Conservation (phyloP, 2,888 invertebrate species). For the Flexamia atlantica region DNA sequence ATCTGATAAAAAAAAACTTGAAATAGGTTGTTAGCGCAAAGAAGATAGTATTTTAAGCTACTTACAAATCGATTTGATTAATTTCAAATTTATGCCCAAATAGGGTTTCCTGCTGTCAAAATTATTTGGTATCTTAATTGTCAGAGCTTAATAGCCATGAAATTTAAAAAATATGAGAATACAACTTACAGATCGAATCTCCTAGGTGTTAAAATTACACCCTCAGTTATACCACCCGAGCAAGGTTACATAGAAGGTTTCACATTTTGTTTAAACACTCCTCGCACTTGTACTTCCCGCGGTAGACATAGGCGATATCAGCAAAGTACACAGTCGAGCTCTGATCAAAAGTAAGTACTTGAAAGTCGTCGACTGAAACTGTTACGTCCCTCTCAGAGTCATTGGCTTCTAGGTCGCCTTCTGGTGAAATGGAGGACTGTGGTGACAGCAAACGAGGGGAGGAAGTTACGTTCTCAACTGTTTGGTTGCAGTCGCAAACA, state of each 20-base stretch:
- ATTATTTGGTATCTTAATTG: too few species aligned
- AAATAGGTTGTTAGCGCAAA: too few species aligned
- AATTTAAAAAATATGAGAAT: too few species aligned
- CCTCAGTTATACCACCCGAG: too few species aligned
- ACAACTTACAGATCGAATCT: too few species aligned
- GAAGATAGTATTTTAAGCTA: too few species aligned
- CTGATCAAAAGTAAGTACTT: constrained; percentile 50
- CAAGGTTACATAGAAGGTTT: not conserved
- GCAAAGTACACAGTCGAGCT: constrained; percentile 59
- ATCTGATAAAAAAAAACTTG: too few species aligned
- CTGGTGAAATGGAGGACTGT: constrained; percentile 30
- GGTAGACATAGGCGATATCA: constrained; percentile 57
- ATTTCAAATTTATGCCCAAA: too few species aligned
- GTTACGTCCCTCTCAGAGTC: not conserved
- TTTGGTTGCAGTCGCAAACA: constrained; percentile 39
- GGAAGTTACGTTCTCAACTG: constrained; percentile 2
- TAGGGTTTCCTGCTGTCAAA: too few species aligned
- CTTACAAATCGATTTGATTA: too few species aligned
- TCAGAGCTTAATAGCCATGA: too few species aligned
- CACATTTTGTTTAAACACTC: constrained; percentile 48
- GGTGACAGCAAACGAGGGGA: not conserved
- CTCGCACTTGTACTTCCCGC: constrained; percentile 52
- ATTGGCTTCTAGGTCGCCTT: constrained; percentile 23
- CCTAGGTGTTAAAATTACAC: too few species aligned
- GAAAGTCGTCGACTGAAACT: not conserved